A percentile compares a stretch with the other conserved stretches of the same genome.
Conservation (phyloP, 2,113 vertebrate species). For the Psammodynastes pulverulentus region DNA sequence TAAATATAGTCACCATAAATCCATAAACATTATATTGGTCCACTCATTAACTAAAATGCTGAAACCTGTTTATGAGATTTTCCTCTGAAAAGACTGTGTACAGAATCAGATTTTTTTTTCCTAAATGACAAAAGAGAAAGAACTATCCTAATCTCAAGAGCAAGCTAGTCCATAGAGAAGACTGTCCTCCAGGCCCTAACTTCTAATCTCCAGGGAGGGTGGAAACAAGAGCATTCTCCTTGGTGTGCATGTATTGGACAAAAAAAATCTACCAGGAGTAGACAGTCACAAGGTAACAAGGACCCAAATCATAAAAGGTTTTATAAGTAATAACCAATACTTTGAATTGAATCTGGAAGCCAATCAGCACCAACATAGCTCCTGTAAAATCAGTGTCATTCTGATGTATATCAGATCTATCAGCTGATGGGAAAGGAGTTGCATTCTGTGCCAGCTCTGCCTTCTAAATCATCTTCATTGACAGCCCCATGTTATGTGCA, state of each 20-base stretch:
- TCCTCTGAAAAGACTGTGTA: not conserved
- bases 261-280: not conserved
- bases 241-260: not conserved
- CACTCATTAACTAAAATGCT: not conserved
- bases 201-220: not conserved
- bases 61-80: not conserved
- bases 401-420: not conserved
- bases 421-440: not conserved
- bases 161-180: not conserved
- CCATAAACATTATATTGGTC: not conserved
- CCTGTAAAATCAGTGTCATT: not conserved
- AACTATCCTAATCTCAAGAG: not conserved
- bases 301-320: not conserved
- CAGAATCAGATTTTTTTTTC: not conserved
- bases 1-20: not conserved
- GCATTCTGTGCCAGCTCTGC: not conserved
- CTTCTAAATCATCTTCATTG: not conserved
- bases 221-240: not conserved
- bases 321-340: not conserved
- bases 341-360: not conserved
- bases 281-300: not conserved
- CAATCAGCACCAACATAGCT: not conserved
- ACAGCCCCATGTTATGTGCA: not conserved
- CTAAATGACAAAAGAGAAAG: not conserved
- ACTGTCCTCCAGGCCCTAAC: not conserved